Evolutionary conservation across 2,797 vertebrate genomes (phyloP).

Genomic region (Myioborus miniatus): DNA sequence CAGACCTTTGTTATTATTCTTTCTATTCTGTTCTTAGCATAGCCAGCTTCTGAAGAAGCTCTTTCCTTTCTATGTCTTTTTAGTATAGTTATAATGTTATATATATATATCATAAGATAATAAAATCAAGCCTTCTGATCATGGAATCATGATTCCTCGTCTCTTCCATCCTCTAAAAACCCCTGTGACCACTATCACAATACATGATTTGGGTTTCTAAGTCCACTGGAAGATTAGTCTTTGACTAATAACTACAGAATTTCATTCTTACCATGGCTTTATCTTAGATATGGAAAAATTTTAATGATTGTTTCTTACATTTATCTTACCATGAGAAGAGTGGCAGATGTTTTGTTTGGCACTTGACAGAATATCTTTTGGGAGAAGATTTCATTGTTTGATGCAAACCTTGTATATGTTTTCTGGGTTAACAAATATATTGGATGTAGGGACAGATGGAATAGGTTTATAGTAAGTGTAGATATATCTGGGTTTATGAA

Average conservation of each 20-base stretch:
- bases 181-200: neutral
- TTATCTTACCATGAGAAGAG: neutral
- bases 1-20: too few species aligned
- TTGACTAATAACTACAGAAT: neutral
- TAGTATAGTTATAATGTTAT: too few species aligned
- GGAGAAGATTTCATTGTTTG: neutral
- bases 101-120: too few species aligned
- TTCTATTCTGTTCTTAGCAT: too few species aligned
- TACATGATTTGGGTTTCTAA: neutral
- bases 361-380: neutral
- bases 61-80: too few species aligned
- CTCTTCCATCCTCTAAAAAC: too few species aligned
- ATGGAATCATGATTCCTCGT: too few species aligned
- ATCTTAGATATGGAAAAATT: neutral
- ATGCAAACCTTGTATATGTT: neutral
- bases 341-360: neutral
- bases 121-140: too few species aligned
- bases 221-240: neutral
- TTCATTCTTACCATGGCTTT: neutral
- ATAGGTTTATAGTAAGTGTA: neutral
- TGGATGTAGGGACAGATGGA: neutral
- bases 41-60: too few species aligned
- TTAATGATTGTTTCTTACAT: neutral
- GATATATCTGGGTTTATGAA: neutral
- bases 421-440: neutral